Evolutionary conservation across 2,888 invertebrate species (phyloP), one percentile per base, ranked within the genome.

Genomic region (Melieria crassipennis): DNA sequence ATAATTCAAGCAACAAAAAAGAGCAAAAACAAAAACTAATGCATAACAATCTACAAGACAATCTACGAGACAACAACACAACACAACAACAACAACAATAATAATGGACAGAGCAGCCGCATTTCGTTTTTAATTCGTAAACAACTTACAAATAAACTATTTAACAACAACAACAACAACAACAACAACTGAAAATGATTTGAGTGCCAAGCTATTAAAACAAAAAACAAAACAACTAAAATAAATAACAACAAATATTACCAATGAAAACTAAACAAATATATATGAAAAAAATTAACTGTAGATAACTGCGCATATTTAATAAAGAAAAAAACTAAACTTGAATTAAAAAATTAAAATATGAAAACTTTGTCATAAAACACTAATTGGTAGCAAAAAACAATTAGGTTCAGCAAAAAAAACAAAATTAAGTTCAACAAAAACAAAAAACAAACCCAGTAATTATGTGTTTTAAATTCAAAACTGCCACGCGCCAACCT

Each of bases 201-300:
- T 84, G 82, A 85, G 85, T 85, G 85, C 85, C 85, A 85, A 85
- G 85, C 85, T 85, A 84, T 81, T 77, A 83, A 81, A 79, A 75
- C 77, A 76, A 75, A 76, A 75, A 76, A 75, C 68, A 76, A 76
- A 79, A 81, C 73, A 79, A 75, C 78, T 72, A 74, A 73, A 70
- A 73, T 63, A 65, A 73, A 72, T 70, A 72, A 72, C 58, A 74
- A 72, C 58, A 74, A 60, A 65, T 60, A 73, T 65, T 30, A 30
- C 52, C 70, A 70, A 67, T 3, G 69, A 70, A 73, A 48, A 63
- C 45, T 43, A 55, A 46, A 62, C 48, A 57, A 57, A 10, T 62
- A 52, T 6, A 48, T 60, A 68, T 65, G 66, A 70, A 61, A 62
- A 62, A 62, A 69, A 70, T 57, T 52, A 56, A 58, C 13, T 46